Evolutionary conservation across 1,140 invertebrate species (phyloP).

Genomic region (Sycobia sp.): DNA sequence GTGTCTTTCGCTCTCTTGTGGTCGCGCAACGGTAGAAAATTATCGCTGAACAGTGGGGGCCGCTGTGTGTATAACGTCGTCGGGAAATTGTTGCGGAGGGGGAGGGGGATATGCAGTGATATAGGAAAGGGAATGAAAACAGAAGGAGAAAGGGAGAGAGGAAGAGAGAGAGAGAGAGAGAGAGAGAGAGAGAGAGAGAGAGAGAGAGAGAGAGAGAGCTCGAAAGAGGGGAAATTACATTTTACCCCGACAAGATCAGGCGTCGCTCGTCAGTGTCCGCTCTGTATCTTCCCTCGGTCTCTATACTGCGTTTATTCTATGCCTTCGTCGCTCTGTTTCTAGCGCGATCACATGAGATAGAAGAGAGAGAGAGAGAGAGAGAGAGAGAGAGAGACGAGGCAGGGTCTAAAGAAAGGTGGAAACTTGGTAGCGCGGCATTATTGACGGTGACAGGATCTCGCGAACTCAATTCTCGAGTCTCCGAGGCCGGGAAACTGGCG

Average conservation of each 20-base stretch:
- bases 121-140: too few relatives aligned
- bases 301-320: neutral
- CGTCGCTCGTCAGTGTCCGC: conserved; percentile 13
- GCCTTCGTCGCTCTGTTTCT: too few relatives aligned
- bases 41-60: conserved; percentile 15
- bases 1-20: neutral
- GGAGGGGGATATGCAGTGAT: too few relatives aligned
- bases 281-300: neutral
- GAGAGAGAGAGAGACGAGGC: neutral
- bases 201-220: neutral
- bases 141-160: too few relatives aligned
- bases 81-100: too few relatives aligned
- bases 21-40: conserved; percentile 10
- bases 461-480: too few relatives aligned
- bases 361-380: neutral
- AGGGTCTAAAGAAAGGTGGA: too few relatives aligned
- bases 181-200: neutral
- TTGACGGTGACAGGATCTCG: conserved; percentile 11
- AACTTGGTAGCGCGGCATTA: too few relatives aligned
- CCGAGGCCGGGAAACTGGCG: too few relatives aligned
- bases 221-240: conserved; percentile 18
- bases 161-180: too few relatives aligned
- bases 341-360: too few relatives aligned
- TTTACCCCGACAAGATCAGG: neutral
- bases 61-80: too few relatives aligned